A percentile compares a stretch with the other conserved stretches of the same genome.
These are phyloP conservation scores for Drosophila santomea DNA, from an alignment of 1,140 invertebrate genomes.

Conservation along the genomic window DNA sequence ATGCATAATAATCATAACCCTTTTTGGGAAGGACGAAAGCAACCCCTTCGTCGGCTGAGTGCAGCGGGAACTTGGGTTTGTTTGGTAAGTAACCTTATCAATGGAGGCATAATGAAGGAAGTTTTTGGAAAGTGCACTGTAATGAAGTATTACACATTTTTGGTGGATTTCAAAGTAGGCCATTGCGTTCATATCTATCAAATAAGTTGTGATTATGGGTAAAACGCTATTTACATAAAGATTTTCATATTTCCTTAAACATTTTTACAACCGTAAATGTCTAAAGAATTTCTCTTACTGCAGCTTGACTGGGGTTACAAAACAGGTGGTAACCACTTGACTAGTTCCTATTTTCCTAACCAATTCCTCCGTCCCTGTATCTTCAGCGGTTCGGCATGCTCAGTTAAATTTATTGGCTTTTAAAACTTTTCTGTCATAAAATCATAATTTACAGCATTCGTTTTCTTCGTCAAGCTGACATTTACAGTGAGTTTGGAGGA, in stretches of 20 bases:
- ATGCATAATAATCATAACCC: slow-evolving; percentile 72
- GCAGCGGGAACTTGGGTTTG: slow-evolving; percentile 55
- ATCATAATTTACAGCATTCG: slow-evolving; percentile 81
- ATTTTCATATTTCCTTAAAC: no score
- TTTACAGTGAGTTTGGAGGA: slow-evolving; percentile 40
- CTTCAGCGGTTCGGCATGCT: slow-evolving; percentile 26
- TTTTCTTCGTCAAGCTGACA: slow-evolving; percentile 67
- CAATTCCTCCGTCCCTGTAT: slow-evolving; percentile 12
- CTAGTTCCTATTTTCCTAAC: slow-evolving; percentile 22
- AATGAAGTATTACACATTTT: background rate
- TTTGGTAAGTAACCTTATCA: slow-evolving; percentile 62
- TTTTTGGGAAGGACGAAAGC: slow-evolving; percentile 27
- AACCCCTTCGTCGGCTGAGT: slow-evolving; percentile 31
- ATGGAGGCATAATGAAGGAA: slow-evolving; percentile 65
- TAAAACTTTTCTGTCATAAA: slow-evolving; percentile 79
- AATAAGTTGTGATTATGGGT: no score
- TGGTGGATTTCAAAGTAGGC: no score
- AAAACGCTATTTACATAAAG: no score
- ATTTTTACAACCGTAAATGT: background rate
- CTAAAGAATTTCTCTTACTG: slow-evolving; percentile 9
- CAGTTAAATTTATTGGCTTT: slow-evolving; percentile 73
- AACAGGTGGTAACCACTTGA: slow-evolving; percentile 6
- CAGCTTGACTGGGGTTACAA: background rate
- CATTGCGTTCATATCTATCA: no score
- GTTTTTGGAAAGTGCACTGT: slow-evolving; percentile 38